Conservation (phyloP, 2,888 invertebrate species). For the Trilocha varians region DNA sequence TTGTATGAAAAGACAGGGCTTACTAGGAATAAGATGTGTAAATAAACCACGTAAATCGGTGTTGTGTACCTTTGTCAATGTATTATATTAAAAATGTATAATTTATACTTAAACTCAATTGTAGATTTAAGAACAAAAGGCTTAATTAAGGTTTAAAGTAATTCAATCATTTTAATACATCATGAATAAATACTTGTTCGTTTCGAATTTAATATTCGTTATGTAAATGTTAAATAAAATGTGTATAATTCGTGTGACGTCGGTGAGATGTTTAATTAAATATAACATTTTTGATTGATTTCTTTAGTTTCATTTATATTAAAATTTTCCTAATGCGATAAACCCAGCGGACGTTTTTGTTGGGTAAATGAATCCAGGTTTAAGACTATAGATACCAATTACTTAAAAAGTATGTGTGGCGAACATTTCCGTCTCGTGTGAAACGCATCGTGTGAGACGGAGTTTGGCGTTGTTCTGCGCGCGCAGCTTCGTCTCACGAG, state of each 20-base stretch:
- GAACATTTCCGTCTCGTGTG: no score
- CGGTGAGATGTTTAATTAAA: conserved; percentile 58
- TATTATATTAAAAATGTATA: neutral
- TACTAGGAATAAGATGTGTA: conserved; percentile 30
- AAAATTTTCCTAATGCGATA: no score
- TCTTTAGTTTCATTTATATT: conserved; percentile 27
- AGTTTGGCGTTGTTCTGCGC: no score
- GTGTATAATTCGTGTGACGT: conserved; percentile 68
- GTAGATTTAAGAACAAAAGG: conserved; percentile 3
- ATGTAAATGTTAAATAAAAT: conserved; percentile 36
- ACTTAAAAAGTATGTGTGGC: no score
- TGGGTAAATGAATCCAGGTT: no score
- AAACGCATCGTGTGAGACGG: no score
- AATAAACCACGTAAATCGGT: conserved; percentile 29
- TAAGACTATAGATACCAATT: no score
- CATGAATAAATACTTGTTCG: conserved; percentile 15
- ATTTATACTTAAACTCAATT: neutral
- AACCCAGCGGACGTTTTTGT: no score
- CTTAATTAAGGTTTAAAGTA: conserved; percentile 6
- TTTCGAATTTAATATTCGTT: conserved; percentile 66
- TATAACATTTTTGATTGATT: conserved; percentile 63
- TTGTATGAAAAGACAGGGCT: conserved; percentile 28
- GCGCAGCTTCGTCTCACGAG: no score
- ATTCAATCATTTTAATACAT: conserved; percentile 2
- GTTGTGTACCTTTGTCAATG: conserved; percentile 19